Evolutionary conservation across 2,888 invertebrate species (phyloP), one percentile per base, ranked within the genome.

Genomic region (Stenotaenia linearis): DNA sequence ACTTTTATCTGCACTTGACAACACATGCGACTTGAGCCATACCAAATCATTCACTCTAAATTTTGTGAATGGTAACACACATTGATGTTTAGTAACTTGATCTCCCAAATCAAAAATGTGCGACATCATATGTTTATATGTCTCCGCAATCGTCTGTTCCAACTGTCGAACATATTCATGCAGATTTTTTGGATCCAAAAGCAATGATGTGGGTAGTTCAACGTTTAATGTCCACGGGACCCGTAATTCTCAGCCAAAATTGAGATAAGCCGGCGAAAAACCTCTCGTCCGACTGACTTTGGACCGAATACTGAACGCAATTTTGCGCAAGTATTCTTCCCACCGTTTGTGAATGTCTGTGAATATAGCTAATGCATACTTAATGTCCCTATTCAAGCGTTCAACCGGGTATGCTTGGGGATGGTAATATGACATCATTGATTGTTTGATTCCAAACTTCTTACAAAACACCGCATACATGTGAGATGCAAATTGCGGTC

Each of bases 171-270:
- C 0, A 6, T 50, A 50, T 5, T 18, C 0, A 6, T 50, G 50
- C n/a, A 18, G 50, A 6, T 50, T 50, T 18, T 18, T 1, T 18
- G 50, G 50, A 18, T 50, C 50, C 1, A 50, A 0, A 0, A 6
- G 1, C 3, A 1, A 1, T 0, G 5, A 5, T 21, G 2, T 0
- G 3, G n/a, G 18, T n/a, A n/a, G n/a, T n/a, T n/a, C n/a, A n/a
- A n/a, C n/a, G n/a, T n/a, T n/a, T n/a, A n/a, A n/a, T n/a, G n/a
- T 18, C 50, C 50, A 50, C 18, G 50, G 50, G n/a, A 45, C 45
- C 0, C 45, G 45, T 1, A 45, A n/a, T 45, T 45, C 45, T 45
- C n/a, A 5, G n/a, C 15, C 45, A 15, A n/a, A 45, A 45, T 45
- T 45, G 10, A 45, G 4, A 4, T 7, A 45, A 7, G 45, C 45